These are phyloP conservation scores for Labia minor DNA, from an alignment of 2,888 invertebrate genomes.

Conservation along the genomic window DNA sequence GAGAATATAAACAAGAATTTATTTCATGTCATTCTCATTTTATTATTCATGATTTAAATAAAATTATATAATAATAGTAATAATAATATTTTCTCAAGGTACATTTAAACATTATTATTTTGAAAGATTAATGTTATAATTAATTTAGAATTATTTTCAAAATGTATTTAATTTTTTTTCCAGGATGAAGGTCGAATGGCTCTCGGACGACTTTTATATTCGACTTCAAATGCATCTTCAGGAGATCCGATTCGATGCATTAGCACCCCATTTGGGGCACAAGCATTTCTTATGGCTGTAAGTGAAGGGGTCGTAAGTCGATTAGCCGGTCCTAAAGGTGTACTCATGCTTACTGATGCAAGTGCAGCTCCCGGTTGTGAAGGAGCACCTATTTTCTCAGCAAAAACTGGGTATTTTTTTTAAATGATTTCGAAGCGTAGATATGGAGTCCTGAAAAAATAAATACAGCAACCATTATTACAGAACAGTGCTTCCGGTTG, in stretches of 20 bases:
- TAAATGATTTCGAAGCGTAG: no score
- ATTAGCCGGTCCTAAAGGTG: constrained; percentile 41
- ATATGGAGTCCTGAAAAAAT: no score
- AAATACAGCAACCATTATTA: no score
- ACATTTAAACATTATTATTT: no score
- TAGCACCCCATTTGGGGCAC: constrained; percentile 37
- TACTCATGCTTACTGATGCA: constrained; percentile 47
- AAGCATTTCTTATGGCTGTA: constrained; percentile 47
- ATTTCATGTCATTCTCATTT: no score
- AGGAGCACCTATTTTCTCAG: constrained; percentile 46
- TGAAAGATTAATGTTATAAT: no score
- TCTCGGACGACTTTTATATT: neutral
- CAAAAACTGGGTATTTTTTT: constrained; percentile 16
- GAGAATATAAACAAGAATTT: no score
- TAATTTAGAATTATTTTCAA: no score
- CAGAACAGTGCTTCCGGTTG: no score
- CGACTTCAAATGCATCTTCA: neutral
- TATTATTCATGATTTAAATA: no score
- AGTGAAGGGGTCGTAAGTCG: constrained; percentile 49
- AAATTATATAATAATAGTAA: no score
- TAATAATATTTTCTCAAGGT: no score
- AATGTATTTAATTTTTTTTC: neutral
- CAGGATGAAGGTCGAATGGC: neutral
- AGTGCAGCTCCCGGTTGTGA: constrained; percentile 49
- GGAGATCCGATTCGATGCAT: neutral